These are phyloP conservation scores for Chrysolina haemoptera DNA, from an alignment of 2,888 invertebrate species.

Conservation along the genomic window DNA sequence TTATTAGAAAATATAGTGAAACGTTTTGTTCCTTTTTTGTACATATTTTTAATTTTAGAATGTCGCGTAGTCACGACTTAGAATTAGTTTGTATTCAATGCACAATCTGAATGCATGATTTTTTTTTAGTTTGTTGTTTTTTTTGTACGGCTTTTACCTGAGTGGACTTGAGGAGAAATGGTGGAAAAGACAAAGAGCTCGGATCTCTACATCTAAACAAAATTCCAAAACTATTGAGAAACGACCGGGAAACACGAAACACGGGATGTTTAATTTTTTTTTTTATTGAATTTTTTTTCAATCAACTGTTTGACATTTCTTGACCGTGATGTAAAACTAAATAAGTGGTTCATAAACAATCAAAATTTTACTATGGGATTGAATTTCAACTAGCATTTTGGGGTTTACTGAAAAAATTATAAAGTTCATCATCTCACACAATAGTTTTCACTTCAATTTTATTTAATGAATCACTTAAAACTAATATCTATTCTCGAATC, in stretches of 20 bases:
- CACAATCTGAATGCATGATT: slow-evolving; percentile 54
- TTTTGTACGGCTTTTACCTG: slow-evolving; percentile 53
- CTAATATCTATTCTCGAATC: too few relatives aligned
- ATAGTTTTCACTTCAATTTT: too few relatives aligned
- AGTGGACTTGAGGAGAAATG: slow-evolving; percentile 21
- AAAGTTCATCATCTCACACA: not conserved
- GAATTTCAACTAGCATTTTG: not conserved
- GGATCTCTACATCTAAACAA: not conserved
- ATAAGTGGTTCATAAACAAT: too few relatives aligned
- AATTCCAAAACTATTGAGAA: not conserved
- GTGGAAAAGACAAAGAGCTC: not conserved
- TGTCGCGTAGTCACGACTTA: slow-evolving; percentile 51
- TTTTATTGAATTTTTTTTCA: not conserved
- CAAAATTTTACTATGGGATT: too few relatives aligned
- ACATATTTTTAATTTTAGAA: slow-evolving; percentile 63
- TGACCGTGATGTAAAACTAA: not conserved
- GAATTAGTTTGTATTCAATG: slow-evolving; percentile 53
- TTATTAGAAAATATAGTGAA: slow-evolving; percentile 65
- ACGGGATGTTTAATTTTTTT: too few relatives aligned
- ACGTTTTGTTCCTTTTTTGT: slow-evolving; percentile 70
- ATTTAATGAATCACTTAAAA: too few relatives aligned
- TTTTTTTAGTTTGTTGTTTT: slow-evolving; percentile 64
- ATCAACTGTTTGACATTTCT: not conserved
- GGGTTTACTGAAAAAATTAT: not conserved
- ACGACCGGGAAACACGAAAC: too few relatives aligned